Evolutionary conservation across 2,113 vertebrate genomes (phyloP).

Genomic region (Oostethus manadensis): DNA sequence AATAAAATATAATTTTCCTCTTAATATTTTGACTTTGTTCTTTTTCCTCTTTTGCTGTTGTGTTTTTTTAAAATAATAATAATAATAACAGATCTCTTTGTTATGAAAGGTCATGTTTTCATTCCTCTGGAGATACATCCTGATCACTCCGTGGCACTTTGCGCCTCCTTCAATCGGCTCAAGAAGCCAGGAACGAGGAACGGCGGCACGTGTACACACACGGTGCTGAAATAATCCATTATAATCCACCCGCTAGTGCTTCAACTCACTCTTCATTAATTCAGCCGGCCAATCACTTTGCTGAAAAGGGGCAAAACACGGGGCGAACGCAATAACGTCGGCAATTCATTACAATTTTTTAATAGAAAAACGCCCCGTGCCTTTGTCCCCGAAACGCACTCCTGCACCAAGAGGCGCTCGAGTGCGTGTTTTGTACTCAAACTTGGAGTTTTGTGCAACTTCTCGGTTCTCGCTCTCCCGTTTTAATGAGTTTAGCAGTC

Average conservation of each 20-base stretch:
- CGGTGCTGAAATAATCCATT: slow-evolving; percentile 51
- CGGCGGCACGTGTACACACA: slow-evolving; percentile 17
- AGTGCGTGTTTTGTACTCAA: background rate
- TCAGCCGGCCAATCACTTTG: slow-evolving; percentile 36
- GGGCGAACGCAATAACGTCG: slow-evolving; percentile 47
- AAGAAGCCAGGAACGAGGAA: slow-evolving; percentile 44
- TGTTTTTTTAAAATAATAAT: too few species aligned
- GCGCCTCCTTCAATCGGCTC: slow-evolving; percentile 54
- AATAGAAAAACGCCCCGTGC: slow-evolving; percentile 32
- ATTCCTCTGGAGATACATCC: slow-evolving; percentile 67
- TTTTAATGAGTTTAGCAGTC: slow-evolving; percentile 3
- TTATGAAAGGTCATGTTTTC: slow-evolving; percentile 65
- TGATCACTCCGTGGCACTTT: slow-evolving; percentile 65
- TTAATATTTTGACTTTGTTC: too few species aligned
- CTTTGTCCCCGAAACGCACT: slow-evolving; percentile 26
- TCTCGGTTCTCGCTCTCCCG: background rate
- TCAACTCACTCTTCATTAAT: slow-evolving; percentile 56
- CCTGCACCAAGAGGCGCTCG: slow-evolving; percentile 16
- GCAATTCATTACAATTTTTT: slow-evolving; percentile 50
- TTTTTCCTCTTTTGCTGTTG: too few species aligned
- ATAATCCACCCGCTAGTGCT: slow-evolving; percentile 54
- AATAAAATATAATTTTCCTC: too few species aligned
- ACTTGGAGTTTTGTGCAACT: background rate
- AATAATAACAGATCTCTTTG: slow-evolving; percentile 25
- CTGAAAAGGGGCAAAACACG: slow-evolving; percentile 43